A percentile compares a stretch with the other conserved stretches of the same genome.
phyloP scores from a whole-genome alignment of 2,113 vertebrate species.

The Chaetura pelagica region DNA sequence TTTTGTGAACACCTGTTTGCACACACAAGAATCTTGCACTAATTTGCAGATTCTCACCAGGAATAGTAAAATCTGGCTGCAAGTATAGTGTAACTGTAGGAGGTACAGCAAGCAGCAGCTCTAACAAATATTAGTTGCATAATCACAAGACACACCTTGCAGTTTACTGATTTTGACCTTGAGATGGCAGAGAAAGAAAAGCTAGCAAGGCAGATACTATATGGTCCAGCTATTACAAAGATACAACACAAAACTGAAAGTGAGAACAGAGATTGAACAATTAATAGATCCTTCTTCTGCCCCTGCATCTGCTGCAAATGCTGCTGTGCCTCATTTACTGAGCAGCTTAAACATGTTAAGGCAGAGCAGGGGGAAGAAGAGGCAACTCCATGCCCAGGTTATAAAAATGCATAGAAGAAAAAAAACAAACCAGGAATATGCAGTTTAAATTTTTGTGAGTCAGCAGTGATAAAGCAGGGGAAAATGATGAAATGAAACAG shows the following conservation, averaged over 20 bases:
- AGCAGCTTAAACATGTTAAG: background rate
- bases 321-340: slow-evolving; percentile 6
- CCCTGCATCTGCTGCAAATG: slow-evolving; percentile 25
- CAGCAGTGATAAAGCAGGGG: background rate
- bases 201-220: background rate
- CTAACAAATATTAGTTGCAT: slow-evolving; percentile 5
- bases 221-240: background rate
- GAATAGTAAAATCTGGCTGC: slow-evolving; percentile 17
- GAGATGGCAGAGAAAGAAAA: slow-evolving; percentile 35
- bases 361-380: background rate
- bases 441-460: background rate
- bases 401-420: background rate
- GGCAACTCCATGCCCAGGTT: background rate
- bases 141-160: slow-evolving; percentile 18
- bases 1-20: background rate
- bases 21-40: background rate
- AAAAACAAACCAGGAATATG: background rate
- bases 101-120: slow-evolving; percentile 12
- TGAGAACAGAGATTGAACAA: background rate
- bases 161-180: slow-evolving; percentile 35
- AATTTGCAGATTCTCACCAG: background rate
- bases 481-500: background rate
- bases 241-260: slow-evolving; percentile 24
- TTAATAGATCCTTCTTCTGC: slow-evolving; percentile 9
- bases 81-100: background rate